Percentiles rank a stretch among this genome's conserved stretches.
These are phyloP conservation scores for Mercenaria mercenaria DNA, from an alignment of 1,140 invertebrate species.

Conservation along the genomic window DNA sequence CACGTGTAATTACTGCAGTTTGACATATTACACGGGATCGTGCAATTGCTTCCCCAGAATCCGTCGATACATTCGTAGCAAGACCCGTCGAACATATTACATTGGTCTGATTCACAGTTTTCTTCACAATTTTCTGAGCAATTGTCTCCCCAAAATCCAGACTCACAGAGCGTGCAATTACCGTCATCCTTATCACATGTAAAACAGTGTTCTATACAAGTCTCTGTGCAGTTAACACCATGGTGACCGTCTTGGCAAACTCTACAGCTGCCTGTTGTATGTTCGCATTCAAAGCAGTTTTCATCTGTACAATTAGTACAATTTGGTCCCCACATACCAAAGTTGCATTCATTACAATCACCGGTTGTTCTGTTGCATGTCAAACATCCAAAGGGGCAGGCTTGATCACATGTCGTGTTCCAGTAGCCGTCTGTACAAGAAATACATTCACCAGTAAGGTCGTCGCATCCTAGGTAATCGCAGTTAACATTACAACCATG, in stretches of 20 bases:
- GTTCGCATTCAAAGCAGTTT: background rate
- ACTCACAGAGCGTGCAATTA: background rate
- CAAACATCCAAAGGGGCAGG: background rate
- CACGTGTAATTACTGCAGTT: background rate
- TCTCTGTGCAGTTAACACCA: background rate
- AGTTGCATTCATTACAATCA: background rate
- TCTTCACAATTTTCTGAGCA: background rate
- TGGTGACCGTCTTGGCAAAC: background rate
- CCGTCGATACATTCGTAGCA: background rate
- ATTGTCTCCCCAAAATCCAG: background rate
- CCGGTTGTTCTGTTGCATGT: background rate
- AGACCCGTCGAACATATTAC: background rate
- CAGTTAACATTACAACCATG: background rate
- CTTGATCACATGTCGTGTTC: background rate
- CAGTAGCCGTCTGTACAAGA: conserved; percentile 2
- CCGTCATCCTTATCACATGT: background rate
- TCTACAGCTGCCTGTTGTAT: background rate
- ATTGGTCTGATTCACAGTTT: background rate
- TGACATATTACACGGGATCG: background rate
- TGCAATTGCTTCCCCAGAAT: conserved; percentile 21
- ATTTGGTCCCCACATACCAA: background rate
- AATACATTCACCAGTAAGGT: background rate
- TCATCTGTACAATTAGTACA: background rate
- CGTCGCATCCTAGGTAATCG: background rate
- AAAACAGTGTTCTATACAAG: background rate